Conservation (phyloP, 2,888 invertebrate species). For the Uropetala carovei region DNA sequence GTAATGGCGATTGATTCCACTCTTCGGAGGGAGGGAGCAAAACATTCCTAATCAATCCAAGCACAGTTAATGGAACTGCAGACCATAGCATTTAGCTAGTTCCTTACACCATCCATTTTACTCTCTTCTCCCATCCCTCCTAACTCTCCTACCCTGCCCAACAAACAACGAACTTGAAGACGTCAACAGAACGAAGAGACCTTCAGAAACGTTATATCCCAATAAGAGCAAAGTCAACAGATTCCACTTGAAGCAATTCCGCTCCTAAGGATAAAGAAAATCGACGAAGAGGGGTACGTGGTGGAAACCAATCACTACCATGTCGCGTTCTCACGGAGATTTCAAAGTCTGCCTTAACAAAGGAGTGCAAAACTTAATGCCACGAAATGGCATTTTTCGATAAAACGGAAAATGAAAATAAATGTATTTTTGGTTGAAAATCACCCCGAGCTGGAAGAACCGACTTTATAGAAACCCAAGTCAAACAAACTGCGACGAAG, state of each 20-base stretch:
- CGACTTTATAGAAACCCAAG: too few species aligned
- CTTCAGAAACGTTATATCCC: not conserved
- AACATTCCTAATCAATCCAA: not conserved
- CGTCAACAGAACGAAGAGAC: not conserved
- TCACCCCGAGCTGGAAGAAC: too few species aligned
- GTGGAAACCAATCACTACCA: not conserved
- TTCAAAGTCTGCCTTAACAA: not conserved
- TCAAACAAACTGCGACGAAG: too few species aligned
- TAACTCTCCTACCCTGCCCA: too few species aligned
- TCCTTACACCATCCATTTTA: not conserved
- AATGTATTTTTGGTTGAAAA: too few species aligned
- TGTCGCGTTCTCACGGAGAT: constrained; percentile 9
- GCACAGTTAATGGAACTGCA: not conserved
- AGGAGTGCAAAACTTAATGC: not conserved
- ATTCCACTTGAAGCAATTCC: not conserved
- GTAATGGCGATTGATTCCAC: not conserved
- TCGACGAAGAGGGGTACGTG: not conserved
- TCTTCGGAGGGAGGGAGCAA: not conserved
- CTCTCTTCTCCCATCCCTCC: not conserved
- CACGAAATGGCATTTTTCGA: not conserved
- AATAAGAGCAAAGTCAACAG: constrained; percentile 9
- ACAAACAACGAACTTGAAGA: not conserved
- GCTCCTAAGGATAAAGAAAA: not conserved
- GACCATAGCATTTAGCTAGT: not conserved
- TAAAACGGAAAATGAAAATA: too few species aligned